A percentile compares a stretch with the other conserved stretches of the same genome.
These are phyloP conservation scores for Serranus cabrilla DNA, from an alignment of 2,797 vertebrate genomes.

Conservation along the genomic window DNA sequence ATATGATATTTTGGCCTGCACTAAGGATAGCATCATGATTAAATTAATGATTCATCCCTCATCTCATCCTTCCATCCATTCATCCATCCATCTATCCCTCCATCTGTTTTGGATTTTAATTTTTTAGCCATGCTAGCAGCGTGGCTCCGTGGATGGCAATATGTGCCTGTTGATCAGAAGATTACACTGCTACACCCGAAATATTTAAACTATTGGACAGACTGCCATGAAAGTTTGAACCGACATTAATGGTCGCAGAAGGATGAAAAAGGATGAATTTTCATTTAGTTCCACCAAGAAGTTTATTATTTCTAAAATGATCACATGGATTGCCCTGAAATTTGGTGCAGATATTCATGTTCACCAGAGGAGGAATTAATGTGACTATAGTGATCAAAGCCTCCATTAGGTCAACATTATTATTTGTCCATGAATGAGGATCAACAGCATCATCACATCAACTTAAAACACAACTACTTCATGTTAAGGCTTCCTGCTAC, in stretches of 20 bases:
- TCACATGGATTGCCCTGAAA: not conserved
- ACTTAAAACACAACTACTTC: no score
- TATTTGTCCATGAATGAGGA: not conserved
- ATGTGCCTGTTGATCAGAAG: not conserved
- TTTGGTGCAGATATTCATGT: no score
- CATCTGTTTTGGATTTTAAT: slow-evolving; percentile 37
- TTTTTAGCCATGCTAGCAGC: not conserved
- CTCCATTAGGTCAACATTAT: no score
- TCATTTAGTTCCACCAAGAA: not conserved
- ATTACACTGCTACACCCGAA: not conserved
- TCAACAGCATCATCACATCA: no score
- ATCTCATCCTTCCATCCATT: slow-evolving; percentile 17
- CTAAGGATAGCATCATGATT: slow-evolving; percentile 42
- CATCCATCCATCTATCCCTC: slow-evolving; percentile 11
- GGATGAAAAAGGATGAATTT: not conserved
- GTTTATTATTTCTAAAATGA: no score
- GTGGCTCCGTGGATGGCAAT: slow-evolving; percentile 3
- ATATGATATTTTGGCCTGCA: slow-evolving; percentile 46
- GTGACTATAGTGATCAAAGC: not conserved
- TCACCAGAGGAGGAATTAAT: not conserved
- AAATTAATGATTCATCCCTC: slow-evolving; percentile 47
- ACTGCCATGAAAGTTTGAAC: not conserved
- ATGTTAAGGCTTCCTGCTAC: no score
- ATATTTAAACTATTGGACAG: not conserved
- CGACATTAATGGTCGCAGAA: not conserved